Evolutionary conservation across 2,888 invertebrate species (phyloP), one percentile per base, ranked within the genome.

Genomic region (Agonopterix alstromeriana): DNA sequence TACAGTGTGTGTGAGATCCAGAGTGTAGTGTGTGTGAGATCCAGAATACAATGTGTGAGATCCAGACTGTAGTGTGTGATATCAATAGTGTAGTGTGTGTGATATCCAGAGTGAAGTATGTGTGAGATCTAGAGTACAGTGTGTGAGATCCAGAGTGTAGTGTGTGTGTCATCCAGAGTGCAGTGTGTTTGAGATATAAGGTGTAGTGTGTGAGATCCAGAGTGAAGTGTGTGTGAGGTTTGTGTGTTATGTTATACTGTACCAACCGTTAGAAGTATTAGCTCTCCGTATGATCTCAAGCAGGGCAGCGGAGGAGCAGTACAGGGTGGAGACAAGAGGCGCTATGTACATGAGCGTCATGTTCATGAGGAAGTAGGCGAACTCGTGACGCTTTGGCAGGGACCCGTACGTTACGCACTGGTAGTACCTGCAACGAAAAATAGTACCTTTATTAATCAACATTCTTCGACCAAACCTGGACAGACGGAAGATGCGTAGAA

Each of bases 321-420:
- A 95, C 57, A 97, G 92, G 56, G 98, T 97, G 48, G 96, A 93
- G 50, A 93, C 77, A 47, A 98, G 87, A 0, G 98, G 98, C 40
- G 96, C 87, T 43, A 94, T 93, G 77, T 98, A 98, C 94, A 97
- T 95, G 69, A 95, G 92, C 44, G 93, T 76, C 94, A 97, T 94
- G 60, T 94, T 95, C 63, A 95, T 93, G 8, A 96, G 82, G 65
- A 94, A 93, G 82, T 98, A 98, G 8, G 92, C 90, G 54, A 96
- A 84, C 81, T 97, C 95, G 67, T 96, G 94, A 1, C 90, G 77
- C 53, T 92, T 91, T 10, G 94, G 92, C 67, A 97, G 93, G 46
- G 93, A 93, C 65, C 96, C 93, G 82, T 94, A 95, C 0, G 96
- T 94, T 47, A 98, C 95, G 81, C 98, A 98, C 73, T 98, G 98